phyloP scores from a whole-genome alignment of 2,888 invertebrate genomes.

The Flabesymbios commensalis region DNA sequence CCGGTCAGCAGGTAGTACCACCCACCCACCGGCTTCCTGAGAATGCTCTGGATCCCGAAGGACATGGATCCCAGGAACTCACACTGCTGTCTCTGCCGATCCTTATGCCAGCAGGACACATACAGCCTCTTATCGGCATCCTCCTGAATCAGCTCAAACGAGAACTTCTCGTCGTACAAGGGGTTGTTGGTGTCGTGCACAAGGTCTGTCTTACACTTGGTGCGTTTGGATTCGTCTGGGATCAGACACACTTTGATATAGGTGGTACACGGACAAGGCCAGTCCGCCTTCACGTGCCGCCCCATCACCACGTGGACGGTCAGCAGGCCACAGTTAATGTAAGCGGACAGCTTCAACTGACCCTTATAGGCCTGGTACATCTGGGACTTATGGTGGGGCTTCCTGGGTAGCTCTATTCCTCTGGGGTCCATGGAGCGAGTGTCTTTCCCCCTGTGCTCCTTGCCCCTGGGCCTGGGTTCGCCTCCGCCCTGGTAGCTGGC shows the following conservation, averaged over 20 bases:
- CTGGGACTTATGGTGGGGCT: not conserved
- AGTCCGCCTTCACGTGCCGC: too few relatives aligned
- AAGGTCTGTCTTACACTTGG: slow-evolving; percentile 48
- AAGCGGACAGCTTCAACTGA: slow-evolving; percentile 50
- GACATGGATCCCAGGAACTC: slow-evolving; percentile 94
- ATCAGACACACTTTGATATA: not conserved
- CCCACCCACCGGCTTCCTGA: slow-evolving; percentile 60
- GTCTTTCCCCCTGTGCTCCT: too few relatives aligned
- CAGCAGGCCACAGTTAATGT: slow-evolving; percentile 54
- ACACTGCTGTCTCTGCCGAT: slow-evolving; percentile 63
- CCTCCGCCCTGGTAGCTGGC: too few relatives aligned
- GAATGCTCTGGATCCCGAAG: slow-evolving; percentile 77
- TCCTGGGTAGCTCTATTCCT: too few relatives aligned
- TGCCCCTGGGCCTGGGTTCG: too few relatives aligned
- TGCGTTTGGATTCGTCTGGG: not conserved
- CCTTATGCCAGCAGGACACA: not conserved
- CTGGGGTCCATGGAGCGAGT: too few relatives aligned
- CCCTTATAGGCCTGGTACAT: slow-evolving; percentile 35
- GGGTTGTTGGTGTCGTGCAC: slow-evolving; percentile 51
- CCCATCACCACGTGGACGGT: slow-evolving; percentile 53
- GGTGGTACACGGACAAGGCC: too few relatives aligned
- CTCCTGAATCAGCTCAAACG: slow-evolving; percentile 34
- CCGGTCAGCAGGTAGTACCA: slow-evolving; percentile 77
- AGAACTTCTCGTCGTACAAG: slow-evolving; percentile 56
- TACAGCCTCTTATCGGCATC: not conserved